phyloP scores from a whole-genome alignment of 1,140 invertebrate species.

The Dryas iulia region DNA sequence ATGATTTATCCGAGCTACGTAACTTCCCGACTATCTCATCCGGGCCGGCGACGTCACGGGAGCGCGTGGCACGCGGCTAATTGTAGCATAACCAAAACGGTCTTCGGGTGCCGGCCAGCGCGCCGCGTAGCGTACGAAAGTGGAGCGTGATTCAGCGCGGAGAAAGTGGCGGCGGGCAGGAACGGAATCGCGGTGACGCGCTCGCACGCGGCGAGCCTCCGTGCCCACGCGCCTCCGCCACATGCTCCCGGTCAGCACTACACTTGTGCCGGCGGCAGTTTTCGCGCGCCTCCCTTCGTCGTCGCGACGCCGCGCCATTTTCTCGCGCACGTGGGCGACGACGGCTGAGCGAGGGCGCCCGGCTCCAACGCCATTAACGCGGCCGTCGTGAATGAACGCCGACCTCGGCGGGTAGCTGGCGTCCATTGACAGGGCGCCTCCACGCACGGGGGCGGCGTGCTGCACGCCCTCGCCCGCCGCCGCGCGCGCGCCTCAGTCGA shows the following conservation, averaged over 20 bases:
- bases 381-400: slow-evolving; percentile 76
- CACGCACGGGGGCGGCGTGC: slow-evolving; percentile 64
- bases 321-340: slow-evolving; percentile 76
- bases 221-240: slow-evolving; percentile 51
- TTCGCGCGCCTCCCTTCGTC: slow-evolving; percentile 68
- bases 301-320: slow-evolving; percentile 76
- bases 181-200: slow-evolving; percentile 39
- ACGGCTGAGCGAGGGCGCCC: slow-evolving; percentile 59
- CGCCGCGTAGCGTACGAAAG: slow-evolving; percentile 55
- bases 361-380: slow-evolving; percentile 71
- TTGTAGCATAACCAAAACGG: slow-evolving; percentile 74
- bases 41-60: slow-evolving; percentile 67
- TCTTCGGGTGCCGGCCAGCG: slow-evolving; percentile 48
- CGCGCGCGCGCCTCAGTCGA: slow-evolving; percentile 66
- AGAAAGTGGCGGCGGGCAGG: slow-evolving; percentile 56
- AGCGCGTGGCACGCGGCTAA: slow-evolving; percentile 65
- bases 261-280: slow-evolving; percentile 64
- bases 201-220: slow-evolving; percentile 64
- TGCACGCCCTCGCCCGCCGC: slow-evolving; percentile 60
- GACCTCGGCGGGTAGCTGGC: slow-evolving; percentile 70
- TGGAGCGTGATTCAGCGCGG: slow-evolving; percentile 69
- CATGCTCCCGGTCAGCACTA: slow-evolving; percentile 52
- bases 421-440: slow-evolving; percentile 72
- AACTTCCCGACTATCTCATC: slow-evolving; percentile 58
- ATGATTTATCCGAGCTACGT: slow-evolving; percentile 67